Conservation (phyloP, 2,113 vertebrate genomes). For the Lepus timidus region DNA sequence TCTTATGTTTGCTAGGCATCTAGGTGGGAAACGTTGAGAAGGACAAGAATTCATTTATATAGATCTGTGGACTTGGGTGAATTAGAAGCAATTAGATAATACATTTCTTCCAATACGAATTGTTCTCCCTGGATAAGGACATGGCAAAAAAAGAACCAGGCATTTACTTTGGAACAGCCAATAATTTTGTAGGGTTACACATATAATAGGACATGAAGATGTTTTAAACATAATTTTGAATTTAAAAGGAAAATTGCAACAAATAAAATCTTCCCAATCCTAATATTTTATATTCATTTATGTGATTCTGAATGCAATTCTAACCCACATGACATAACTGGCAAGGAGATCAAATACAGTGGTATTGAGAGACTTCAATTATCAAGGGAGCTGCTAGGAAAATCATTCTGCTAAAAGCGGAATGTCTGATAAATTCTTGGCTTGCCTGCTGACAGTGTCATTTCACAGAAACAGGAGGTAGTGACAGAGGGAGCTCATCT, state of each 20-base stretch:
- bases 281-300: constrained; percentile 5
- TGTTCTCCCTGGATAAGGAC: neutral
- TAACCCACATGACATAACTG: constrained; percentile 2
- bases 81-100: neutral
- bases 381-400: constrained; percentile 52
- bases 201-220: neutral
- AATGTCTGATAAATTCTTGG: constrained; percentile 64
- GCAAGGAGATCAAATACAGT: constrained; percentile 29
- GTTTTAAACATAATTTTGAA: constrained; percentile 18
- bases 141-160: neutral
- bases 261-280: constrained; percentile 41
- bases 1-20: neutral
- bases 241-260: constrained; percentile 8
- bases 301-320: constrained; percentile 40
- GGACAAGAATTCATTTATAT: neutral
- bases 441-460: constrained; percentile 59
- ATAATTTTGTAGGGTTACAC: neutral
- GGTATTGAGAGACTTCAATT: constrained; percentile 60
- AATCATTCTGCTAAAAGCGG: constrained; percentile 65
- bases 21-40: neutral
- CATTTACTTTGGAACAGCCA: neutral
- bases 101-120: neutral
- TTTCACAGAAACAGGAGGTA: constrained; percentile 47
- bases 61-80: neutral
- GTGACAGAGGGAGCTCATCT: constrained; percentile 12